Percentiles rank a stretch among this genome's conserved stretches.
phyloP scores from a whole-genome alignment of 2,113 vertebrate genomes.

The Apodemus speciosus region DNA sequence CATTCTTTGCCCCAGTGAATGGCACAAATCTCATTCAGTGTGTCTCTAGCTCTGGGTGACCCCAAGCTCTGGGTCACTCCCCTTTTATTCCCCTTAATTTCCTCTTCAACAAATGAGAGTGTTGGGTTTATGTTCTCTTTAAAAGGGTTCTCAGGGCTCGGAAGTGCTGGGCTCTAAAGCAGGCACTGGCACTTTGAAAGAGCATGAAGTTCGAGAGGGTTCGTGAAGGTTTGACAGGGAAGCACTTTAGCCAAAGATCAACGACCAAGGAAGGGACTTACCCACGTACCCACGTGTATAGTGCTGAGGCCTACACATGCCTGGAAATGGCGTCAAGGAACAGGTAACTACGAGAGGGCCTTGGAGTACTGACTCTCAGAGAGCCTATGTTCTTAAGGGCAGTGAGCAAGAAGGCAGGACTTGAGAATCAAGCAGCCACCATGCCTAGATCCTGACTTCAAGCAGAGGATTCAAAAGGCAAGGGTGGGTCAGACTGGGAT shows the following conservation, averaged over 20 bases:
- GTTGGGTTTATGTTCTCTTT: neutral
- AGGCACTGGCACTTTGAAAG: neutral
- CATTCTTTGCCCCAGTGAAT: neutral
- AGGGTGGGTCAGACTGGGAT: constrained; percentile 4
- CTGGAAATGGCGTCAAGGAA: neutral
- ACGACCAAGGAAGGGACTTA: constrained; percentile 38
- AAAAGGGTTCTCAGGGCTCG: constrained; percentile 20
- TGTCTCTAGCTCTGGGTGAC: constrained; percentile 3
- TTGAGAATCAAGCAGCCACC: neutral
- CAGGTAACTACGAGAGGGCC: neutral
- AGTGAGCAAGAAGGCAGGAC: neutral
- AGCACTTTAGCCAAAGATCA: constrained; percentile 12
- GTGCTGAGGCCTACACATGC: neutral
- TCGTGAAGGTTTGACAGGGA: constrained; percentile 17
- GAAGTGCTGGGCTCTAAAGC: neutral
- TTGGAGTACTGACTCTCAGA: neutral
- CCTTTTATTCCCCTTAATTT: constrained; percentile 37
- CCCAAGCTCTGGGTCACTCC: neutral
- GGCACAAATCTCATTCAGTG: neutral
- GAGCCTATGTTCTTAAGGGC: constrained; percentile 37
- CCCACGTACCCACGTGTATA: neutral
- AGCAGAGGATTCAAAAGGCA: constrained; percentile 35
- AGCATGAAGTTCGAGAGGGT: neutral
- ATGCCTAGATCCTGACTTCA: neutral
- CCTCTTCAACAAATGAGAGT: constrained; percentile 1